Conservation (phyloP, 2,113 vertebrate species). For the Lipophrys pholis region DNA sequence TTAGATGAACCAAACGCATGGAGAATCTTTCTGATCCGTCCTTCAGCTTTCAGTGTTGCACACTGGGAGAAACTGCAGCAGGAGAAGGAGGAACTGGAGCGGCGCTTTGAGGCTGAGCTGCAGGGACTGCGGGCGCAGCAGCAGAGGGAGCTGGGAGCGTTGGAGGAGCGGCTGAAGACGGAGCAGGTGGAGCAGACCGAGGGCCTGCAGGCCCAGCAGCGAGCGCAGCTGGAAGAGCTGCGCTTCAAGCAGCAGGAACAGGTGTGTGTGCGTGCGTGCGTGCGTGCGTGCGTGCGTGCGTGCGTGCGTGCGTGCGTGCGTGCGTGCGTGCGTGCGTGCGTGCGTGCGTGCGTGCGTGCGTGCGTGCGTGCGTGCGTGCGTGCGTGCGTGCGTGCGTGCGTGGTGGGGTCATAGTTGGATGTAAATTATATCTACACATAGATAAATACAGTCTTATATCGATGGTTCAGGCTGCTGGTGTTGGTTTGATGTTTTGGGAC, state of each 20-base stretch:
- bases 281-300: too few species aligned
- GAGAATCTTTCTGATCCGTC: background rate
- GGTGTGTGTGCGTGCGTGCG: constrained; percentile 58
- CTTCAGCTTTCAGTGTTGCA: constrained; percentile 85
- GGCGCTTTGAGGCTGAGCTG: constrained; percentile 86
- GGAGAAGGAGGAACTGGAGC: constrained; percentile 92
- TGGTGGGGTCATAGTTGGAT: too few species aligned
- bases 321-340: too few species aligned
- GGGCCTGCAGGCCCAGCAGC: constrained; percentile 83
- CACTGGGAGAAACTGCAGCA: constrained; percentile 90
- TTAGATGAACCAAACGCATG: too few species aligned
- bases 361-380: too few species aligned
- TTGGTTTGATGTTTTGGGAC: too few species aligned
- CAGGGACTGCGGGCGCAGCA: constrained; percentile 84
- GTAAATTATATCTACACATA: too few species aligned
- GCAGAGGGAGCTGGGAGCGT: constrained; percentile 83
- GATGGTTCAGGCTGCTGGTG: too few species aligned
- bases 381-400: too few species aligned
- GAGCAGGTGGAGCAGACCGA: constrained; percentile 78
- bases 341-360: too few species aligned
- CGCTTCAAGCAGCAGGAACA: constrained; percentile 75
- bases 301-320: too few species aligned
- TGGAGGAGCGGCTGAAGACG: constrained; percentile 86
- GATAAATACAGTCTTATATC: too few species aligned
- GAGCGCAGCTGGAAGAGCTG: constrained; percentile 66